Evolutionary conservation across 2,888 invertebrate species (phyloP).

Genomic region (Steinernema carpocapsae): DNA sequence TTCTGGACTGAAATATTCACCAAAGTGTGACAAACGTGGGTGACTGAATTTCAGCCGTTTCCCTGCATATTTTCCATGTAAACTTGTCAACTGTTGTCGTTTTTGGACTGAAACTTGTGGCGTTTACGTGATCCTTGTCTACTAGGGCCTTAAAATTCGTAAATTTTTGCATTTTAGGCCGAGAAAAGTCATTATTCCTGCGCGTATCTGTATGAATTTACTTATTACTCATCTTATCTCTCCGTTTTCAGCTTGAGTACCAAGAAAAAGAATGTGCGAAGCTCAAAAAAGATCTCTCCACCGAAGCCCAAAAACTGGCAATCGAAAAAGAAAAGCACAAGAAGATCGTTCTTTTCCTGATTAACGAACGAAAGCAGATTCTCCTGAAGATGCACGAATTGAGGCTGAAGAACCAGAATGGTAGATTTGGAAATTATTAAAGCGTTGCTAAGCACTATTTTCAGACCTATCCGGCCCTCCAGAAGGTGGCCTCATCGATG

Average conservation of each 20-base stretch:
- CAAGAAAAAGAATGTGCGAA: constrained; percentile 48
- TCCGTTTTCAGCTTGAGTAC: constrained; percentile 46
- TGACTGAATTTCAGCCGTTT: no score
- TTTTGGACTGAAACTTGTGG: no score
- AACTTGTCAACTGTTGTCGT: no score
- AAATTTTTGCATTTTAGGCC: no score
- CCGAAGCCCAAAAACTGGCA: constrained; percentile 45
- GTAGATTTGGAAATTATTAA: not conserved
- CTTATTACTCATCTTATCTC: no score
- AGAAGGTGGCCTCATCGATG: constrained; percentile 12
- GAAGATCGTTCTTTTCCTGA: constrained; percentile 52
- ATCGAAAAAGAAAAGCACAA: constrained; percentile 56
- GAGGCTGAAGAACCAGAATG: constrained; percentile 37
- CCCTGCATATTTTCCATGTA: no score
- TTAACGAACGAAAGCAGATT: constrained; percentile 56
- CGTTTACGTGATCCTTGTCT: no score
- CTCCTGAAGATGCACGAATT: constrained; percentile 54
- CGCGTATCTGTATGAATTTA: no score
- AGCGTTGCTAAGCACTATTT: not conserved
- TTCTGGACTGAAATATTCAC: no score
- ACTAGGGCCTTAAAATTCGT: no score
- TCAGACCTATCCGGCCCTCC: constrained; percentile 8
- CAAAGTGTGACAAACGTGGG: no score
- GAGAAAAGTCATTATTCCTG: no score
- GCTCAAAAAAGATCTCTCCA: constrained; percentile 45